phyloP scores from a whole-genome alignment of 2,113 vertebrate genomes.

The Nematolebias whitei region DNA sequence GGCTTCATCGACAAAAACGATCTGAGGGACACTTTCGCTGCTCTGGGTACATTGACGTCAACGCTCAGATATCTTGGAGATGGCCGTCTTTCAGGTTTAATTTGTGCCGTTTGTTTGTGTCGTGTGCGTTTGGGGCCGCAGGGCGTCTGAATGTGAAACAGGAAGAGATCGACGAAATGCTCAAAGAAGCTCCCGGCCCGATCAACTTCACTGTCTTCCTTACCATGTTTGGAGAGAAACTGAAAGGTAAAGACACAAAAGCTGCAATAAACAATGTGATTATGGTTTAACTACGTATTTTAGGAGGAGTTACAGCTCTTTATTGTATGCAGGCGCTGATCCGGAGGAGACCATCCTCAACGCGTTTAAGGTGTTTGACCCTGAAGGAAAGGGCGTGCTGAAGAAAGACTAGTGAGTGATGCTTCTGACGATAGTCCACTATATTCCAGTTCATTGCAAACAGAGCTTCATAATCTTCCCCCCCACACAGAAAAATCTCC shows the following conservation, averaged over 20 bases:
- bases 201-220: slow-evolving; percentile 96
- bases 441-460: slow-evolving; percentile 3
- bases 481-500: background rate
- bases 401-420: slow-evolving; percentile 92
- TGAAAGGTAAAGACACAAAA: slow-evolving; percentile 82
- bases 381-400: slow-evolving; percentile 90
- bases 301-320: background rate
- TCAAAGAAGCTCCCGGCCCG: slow-evolving; percentile 92
- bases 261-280: background rate
- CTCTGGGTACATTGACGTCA: slow-evolving; percentile 81
- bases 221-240: slow-evolving; percentile 97
- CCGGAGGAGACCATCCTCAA: slow-evolving; percentile 95
- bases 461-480: slow-evolving; percentile 3
- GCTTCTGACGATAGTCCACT: background rate
- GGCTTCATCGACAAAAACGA: slow-evolving; percentile 97
- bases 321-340: slow-evolving; percentile 84
- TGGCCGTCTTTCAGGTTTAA: background rate
- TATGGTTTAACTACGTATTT: background rate
- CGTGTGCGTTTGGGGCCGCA: slow-evolving; percentile 34
- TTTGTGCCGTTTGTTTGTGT: background rate
- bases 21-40: slow-evolving; percentile 94
- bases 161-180: slow-evolving; percentile 94
- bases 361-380: slow-evolving; percentile 96
- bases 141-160: slow-evolving; percentile 95
- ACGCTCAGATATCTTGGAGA: background rate